Evolutionary conservation across 2,797 vertebrate genomes (phyloP).

Genomic region (Balearica regulorum): DNA sequence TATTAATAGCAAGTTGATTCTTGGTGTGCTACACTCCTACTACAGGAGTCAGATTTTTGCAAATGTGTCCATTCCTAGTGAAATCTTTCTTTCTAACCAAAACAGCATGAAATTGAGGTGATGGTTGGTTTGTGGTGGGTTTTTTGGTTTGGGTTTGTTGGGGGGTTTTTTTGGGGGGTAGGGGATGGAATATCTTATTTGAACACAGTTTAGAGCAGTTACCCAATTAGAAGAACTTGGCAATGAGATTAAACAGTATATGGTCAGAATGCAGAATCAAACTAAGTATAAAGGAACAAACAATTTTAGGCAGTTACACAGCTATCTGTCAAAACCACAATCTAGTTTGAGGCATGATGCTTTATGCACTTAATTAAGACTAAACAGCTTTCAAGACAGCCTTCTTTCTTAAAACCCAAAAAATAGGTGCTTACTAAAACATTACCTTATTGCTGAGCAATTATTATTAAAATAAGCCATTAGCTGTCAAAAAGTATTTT

Average conservation of each 20-base stretch:
- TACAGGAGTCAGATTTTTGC: not conserved
- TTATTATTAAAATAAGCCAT: conserved; percentile 5
- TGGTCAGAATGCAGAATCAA: not conserved
- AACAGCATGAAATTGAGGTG: not conserved
- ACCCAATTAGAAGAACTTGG: not conserved
- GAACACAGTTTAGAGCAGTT: not conserved
- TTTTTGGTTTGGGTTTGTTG: not conserved
- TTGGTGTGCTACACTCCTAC: not conserved
- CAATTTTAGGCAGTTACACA: not conserved
- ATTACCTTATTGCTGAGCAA: not conserved
- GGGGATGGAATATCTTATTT: not conserved
- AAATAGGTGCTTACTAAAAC: not conserved
- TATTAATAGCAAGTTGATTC: not conserved
- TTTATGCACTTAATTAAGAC: not conserved
- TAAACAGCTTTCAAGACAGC: not conserved
- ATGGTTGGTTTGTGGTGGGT: not conserved
- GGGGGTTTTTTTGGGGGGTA: accelerated
- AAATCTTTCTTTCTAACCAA: not conserved
- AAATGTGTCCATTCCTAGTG: not conserved
- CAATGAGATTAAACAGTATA: not conserved
- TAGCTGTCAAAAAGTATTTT: conserved; percentile 16
- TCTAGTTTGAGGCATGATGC: not conserved
- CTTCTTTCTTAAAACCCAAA: conserved; percentile 3
- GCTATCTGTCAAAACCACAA: not conserved
- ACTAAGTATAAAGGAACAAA: not conserved